Evolutionary conservation across 2,113 vertebrate genomes (phyloP).

Genomic region (Plectropomus leopardus): DNA sequence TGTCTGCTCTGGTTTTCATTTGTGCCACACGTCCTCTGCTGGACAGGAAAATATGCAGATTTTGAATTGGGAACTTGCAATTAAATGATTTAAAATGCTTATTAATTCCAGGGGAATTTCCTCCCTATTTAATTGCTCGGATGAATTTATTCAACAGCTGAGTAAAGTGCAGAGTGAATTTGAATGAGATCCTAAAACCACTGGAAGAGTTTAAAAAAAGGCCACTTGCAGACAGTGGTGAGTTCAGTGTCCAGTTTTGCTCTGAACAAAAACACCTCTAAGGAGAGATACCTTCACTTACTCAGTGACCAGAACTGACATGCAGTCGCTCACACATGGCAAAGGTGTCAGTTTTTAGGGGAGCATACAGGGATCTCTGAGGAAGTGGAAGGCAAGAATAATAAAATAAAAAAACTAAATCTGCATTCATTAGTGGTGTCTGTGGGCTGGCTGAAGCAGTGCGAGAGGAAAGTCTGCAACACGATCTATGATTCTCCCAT

Average conservation of each 20-base stretch:
- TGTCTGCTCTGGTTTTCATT: constrained; percentile 29
- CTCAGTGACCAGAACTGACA: constrained; percentile 58
- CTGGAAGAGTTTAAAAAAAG: constrained; percentile 8
- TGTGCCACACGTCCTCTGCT: constrained; percentile 14
- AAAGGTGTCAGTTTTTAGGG: constrained; percentile 52
- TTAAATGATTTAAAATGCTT: constrained; percentile 57
- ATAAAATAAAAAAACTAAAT: constrained; percentile 24
- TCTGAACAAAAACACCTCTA: constrained; percentile 7
- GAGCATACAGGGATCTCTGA: constrained; percentile 23
- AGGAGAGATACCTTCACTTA: constrained; percentile 43
- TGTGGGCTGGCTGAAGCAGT: constrained; percentile 34
- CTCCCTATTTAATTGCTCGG: constrained; percentile 45
- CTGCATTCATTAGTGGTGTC: constrained; percentile 65
- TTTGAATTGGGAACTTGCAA: constrained; percentile 24
- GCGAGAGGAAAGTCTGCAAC: constrained; percentile 37
- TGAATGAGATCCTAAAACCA: constrained; percentile 38
- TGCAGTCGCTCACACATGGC: constrained; percentile 37
- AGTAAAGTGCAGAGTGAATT: constrained; percentile 35
- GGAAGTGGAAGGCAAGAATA: constrained; percentile 32
- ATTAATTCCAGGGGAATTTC: constrained; percentile 53
- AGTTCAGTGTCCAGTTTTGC: constrained; percentile 37
- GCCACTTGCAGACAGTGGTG: neutral
- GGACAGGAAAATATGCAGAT: constrained; percentile 38
- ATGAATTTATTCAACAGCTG: constrained; percentile 56
- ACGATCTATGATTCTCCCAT: constrained; percentile 33